Conservation (phyloP, 2,113 vertebrate species). For the Hystrix cristata region DNA sequence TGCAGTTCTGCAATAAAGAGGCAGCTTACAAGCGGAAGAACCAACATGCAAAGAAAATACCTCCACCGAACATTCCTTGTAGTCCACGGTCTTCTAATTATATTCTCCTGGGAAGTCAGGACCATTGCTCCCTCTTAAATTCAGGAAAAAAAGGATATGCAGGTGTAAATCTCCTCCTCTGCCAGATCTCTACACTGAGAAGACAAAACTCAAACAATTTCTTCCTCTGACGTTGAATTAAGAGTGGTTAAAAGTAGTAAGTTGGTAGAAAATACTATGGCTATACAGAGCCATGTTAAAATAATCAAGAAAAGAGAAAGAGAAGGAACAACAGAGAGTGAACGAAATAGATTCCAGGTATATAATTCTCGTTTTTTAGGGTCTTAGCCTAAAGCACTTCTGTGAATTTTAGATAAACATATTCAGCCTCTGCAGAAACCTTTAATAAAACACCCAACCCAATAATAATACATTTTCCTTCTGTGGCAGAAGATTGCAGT, state of each 20-base stretch:
- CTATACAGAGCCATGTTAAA: constrained; percentile 76
- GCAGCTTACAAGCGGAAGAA: constrained; percentile 6
- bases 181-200: constrained; percentile 1
- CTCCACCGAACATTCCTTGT: neutral
- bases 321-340: neutral
- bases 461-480: constrained; percentile 82
- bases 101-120: neutral
- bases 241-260: neutral
- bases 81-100: neutral
- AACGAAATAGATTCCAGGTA: constrained; percentile 32
- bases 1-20: neutral
- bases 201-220: neutral
- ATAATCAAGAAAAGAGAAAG: constrained; percentile 54
- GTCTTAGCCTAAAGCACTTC: constrained; percentile 74
- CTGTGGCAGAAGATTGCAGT: constrained; percentile 79
- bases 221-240: neutral
- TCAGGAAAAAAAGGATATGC: neutral
- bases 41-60: neutral
- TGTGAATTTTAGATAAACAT: constrained; percentile 84
- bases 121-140: neutral
- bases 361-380: constrained; percentile 66
- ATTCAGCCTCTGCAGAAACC: constrained; percentile 70
- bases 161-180: constrained; percentile 24
- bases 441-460: constrained; percentile 85
- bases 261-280: neutral